A percentile compares a stretch with the other conserved stretches of the same genome.
Conservation (phyloP, 2,888 invertebrate genomes). For the Lingula anatina region DNA sequence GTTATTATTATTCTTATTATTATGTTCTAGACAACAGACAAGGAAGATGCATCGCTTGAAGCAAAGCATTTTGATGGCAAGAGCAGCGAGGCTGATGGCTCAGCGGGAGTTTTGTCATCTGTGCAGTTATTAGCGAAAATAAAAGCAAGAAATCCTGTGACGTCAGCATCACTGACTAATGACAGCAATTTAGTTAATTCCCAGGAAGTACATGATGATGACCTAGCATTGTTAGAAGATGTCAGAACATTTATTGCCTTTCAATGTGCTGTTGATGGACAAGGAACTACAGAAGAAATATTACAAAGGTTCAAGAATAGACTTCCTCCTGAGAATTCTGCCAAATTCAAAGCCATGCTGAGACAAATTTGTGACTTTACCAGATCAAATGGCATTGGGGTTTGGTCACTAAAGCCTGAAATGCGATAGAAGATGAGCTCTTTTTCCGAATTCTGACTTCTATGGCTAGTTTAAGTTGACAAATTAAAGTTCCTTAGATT, state of each 20-base stretch:
- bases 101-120: slow-evolving; percentile 46
- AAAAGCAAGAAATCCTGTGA: slow-evolving; percentile 42
- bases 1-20: too few species aligned
- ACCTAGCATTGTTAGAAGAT: slow-evolving; percentile 27
- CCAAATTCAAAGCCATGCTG: slow-evolving; percentile 58
- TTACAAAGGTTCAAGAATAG: slow-evolving; percentile 53
- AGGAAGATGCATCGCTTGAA: too few species aligned
- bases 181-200: slow-evolving; percentile 12
- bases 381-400: slow-evolving; percentile 34
- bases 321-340: slow-evolving; percentile 53
- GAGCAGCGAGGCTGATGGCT: too few species aligned
- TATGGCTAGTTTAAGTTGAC: too few species aligned
- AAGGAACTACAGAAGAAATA: slow-evolving; percentile 57
- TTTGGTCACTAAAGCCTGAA: slow-evolving; percentile 50
- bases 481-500: too few species aligned
- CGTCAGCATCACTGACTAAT: slow-evolving; percentile 10
- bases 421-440: too few species aligned
- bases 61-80: slow-evolving; percentile 37
- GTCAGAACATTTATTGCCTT: slow-evolving; percentile 52
- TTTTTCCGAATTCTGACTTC: slow-evolving; percentile 1
- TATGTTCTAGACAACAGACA: too few species aligned
- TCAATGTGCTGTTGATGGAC: slow-evolving; percentile 52
- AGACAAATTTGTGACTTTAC: slow-evolving; percentile 55
- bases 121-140: slow-evolving; percentile 53
- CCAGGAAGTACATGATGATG: slow-evolving; percentile 12